Evolutionary conservation across 2,888 invertebrate species (phyloP).

Genomic region (Aspidiotus destructor): DNA sequence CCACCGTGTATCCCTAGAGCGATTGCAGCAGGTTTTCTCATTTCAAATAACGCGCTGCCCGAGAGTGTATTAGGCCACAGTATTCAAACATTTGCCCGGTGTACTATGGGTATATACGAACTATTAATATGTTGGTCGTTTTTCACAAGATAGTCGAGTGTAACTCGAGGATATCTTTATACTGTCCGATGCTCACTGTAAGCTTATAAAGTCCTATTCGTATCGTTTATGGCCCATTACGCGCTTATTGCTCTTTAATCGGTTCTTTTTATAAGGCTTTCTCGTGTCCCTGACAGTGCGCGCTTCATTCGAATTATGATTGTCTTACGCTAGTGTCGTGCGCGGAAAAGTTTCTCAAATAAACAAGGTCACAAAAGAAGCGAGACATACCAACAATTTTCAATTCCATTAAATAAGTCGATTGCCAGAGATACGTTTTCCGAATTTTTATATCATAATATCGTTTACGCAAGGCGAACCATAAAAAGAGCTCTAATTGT

Average conservation of each 20-base stretch:
- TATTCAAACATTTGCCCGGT: not conserved
- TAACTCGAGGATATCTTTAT: conserved; percentile 9
- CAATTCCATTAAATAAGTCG: conserved; percentile 14
- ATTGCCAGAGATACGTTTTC: not conserved
- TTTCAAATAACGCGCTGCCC: conserved; percentile 14
- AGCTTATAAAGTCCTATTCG: conserved; percentile 29
- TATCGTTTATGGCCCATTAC: conserved; percentile 33
- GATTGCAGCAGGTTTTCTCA: conserved; percentile 13
- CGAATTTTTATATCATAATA: not conserved
- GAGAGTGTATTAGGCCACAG: conserved; percentile 14
- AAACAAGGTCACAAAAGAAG: conserved; percentile 18
- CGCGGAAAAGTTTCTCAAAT: conserved; percentile 17
- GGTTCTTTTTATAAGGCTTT: conserved; percentile 28
- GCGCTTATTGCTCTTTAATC: conserved; percentile 33
- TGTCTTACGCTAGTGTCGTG: conserved; percentile 18
- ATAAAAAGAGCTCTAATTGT: not conserved
- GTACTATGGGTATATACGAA: not conserved
- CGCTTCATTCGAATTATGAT: conserved; percentile 27
- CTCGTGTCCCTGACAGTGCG: not conserved
- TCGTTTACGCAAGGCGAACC: not conserved
- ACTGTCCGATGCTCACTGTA: conserved; percentile 19
- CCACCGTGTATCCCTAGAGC: conserved; percentile 29
- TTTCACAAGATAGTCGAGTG: not conserved
- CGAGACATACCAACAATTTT: conserved; percentile 9
- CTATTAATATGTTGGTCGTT: conserved; percentile 2